These are phyloP conservation scores for Probaryconus sp. DNA, from an alignment of 1,140 invertebrate species.

Conservation along the genomic window DNA sequence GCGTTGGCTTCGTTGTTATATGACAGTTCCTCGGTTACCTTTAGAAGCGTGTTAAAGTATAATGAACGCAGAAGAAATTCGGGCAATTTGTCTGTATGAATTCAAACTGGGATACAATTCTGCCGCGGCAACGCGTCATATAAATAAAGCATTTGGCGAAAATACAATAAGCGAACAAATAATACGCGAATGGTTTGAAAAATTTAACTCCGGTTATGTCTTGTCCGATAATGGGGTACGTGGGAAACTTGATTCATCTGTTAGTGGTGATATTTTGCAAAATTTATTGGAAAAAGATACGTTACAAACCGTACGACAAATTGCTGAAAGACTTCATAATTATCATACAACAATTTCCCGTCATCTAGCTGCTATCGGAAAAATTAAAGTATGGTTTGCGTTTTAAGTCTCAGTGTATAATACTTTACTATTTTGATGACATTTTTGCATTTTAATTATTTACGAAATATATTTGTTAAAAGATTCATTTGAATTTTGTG, in stretches of 20 bases:
- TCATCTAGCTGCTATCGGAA: constrained; percentile 32
- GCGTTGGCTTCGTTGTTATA: constrained; percentile 32
- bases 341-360: constrained; percentile 46
- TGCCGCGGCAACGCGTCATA: constrained; percentile 40
- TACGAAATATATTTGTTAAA: too few relatives aligned
- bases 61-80: constrained; percentile 39
- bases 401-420: too few relatives aligned
- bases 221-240: neutral
- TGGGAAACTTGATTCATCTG: neutral
- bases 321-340: constrained; percentile 30
- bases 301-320: constrained; percentile 14
- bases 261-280: constrained; percentile 21
- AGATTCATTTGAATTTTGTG: too few relatives aligned
- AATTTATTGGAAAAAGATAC: constrained; percentile 20
- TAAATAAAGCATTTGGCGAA: constrained; percentile 33
- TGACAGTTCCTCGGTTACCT: constrained; percentile 19
- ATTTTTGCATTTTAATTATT: too few relatives aligned
- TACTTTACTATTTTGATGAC: too few relatives aligned
- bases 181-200: constrained; percentile 10
- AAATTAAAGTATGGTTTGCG: constrained; percentile 46
- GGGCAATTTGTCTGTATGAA: constrained; percentile 46
- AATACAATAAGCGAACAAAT: constrained; percentile 23
- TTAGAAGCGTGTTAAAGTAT: constrained; percentile 21
- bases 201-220: constrained; percentile 18
- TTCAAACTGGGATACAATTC: constrained; percentile 51